Conservation (phyloP, 2,797 vertebrate genomes). For the Pipistrellus pygmaeus region DNA sequence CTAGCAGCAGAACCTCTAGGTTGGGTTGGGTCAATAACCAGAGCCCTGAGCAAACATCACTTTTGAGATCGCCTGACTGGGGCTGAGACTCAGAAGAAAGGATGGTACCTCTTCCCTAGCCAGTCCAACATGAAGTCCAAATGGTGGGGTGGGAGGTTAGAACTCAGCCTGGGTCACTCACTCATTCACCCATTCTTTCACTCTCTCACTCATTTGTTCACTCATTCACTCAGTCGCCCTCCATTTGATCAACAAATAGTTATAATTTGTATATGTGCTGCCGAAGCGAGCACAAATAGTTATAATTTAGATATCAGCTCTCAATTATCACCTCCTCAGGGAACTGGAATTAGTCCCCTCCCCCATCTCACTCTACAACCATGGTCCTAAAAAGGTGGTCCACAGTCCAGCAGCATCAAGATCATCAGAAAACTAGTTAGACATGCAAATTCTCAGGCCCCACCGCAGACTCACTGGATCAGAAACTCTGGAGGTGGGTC, state of each 20-base stretch:
- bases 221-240: neutral
- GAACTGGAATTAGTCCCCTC: neutral
- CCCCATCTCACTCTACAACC: neutral
- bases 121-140: neutral
- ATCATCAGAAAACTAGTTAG: neutral
- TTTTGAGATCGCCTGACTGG: neutral
- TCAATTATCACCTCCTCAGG: neutral
- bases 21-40: neutral
- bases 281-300: neutral
- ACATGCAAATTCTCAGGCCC: neutral
- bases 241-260: neutral
- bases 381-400: neutral
- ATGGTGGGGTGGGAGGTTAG: rapidly evolving
- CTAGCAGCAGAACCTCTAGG: neutral
- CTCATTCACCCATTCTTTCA: too few species aligned
- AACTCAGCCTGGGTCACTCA: neutral
- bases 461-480: neutral
- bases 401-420: neutral
- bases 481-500: neutral
- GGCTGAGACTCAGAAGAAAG: neutral
- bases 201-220: neutral
- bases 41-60: neutral
- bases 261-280: neutral
- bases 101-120: neutral
- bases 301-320: neutral